Evolutionary conservation across 1,140 invertebrate species (phyloP).

Genomic region (Drosophila sucinea): DNA sequence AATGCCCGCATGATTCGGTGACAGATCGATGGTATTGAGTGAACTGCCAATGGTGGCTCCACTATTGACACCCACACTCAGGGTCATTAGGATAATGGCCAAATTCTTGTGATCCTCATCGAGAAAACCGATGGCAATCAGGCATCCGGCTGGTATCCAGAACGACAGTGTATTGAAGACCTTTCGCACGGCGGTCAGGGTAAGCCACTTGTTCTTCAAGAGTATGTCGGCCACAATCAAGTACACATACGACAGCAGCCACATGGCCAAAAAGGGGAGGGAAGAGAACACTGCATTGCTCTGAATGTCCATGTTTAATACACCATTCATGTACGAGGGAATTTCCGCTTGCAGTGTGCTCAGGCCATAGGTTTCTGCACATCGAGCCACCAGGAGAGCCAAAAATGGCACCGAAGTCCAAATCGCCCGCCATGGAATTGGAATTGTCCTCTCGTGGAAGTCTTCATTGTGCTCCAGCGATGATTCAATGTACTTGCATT

Average conservation of each 20-base stretch:
- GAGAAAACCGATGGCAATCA: slow-evolving; percentile 87
- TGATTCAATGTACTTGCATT: slow-evolving; percentile 87
- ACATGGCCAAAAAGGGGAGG: slow-evolving; percentile 91
- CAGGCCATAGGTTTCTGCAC: slow-evolving; percentile 96
- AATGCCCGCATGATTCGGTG: slow-evolving; percentile 90
- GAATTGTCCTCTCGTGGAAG: slow-evolving; percentile 69
- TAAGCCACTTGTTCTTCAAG: slow-evolving; percentile 85
- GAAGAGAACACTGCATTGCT: slow-evolving; percentile 89
- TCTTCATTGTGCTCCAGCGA: slow-evolving; percentile 72
- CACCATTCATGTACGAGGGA: slow-evolving; percentile 93
- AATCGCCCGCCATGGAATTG: slow-evolving; percentile 90
- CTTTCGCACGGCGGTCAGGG: slow-evolving; percentile 86
- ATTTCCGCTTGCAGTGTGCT: slow-evolving; percentile 96
- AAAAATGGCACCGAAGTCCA: slow-evolving; percentile 91
- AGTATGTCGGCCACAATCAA: slow-evolving; percentile 87
- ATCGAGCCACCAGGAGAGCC: slow-evolving; percentile 93
- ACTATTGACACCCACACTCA: slow-evolving; percentile 90
- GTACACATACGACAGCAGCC: slow-evolving; percentile 87
- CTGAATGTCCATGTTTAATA: slow-evolving; percentile 91
- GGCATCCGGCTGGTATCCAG: slow-evolving; percentile 85
- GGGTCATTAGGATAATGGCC: slow-evolving; percentile 86
- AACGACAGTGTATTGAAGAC: slow-evolving; percentile 87
- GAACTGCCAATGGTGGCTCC: slow-evolving; percentile 89
- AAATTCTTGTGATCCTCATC: slow-evolving; percentile 83
- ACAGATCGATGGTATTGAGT: slow-evolving; percentile 89